Evolutionary conservation across 1,140 invertebrate species (phyloP), one percentile per base, ranked within the genome.

Genomic region (Varroa destructor): DNA sequence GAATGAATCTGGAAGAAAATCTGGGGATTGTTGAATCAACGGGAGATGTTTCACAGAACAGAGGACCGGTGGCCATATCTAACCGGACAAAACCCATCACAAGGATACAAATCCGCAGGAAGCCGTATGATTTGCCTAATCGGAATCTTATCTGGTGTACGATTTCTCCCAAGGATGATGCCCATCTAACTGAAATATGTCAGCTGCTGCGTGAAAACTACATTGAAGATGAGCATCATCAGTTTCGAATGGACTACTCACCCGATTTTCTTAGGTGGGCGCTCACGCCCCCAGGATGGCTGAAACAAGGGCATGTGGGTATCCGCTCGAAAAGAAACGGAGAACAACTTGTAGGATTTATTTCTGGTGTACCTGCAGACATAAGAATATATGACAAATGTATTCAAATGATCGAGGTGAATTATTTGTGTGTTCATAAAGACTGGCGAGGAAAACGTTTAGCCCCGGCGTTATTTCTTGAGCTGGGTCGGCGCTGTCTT

Each of bases 171-270:
- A 43, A 54, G 71, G 61, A 71, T 46, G 61, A 14, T 40, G 61
- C 14, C 36, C 77, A 86, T 84, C 83, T 99, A 70, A 89, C 89
- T 77, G 96, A 99, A 81, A 81, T 99, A 14, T 99, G 99, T 79
- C 88, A 87, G 37, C 82, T 99, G 71, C 82, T 99, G 1, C 96
- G 94, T 81, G 94, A 99, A 79, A 99, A 99, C 81, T 99, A 99
- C 82, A 96, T 99, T 1, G 97, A 99, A 82, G 97, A 99, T 83
- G 97, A 99, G 80, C 97, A 99, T 81, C 93, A 92, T 76, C 97
- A 99, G 93, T 99, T 99, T 80, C 87, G 97, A 75, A 99, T 99
- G 84, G 95, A 98, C 81, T 99, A 99, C 81, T 93, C 93, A 75
- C 88, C 91, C 6, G 88, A 93, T 74, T 99, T 99, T 82, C 82